These are phyloP conservation scores for Eueides isabella DNA, from an alignment of 1,140 invertebrate genomes.

Conservation along the genomic window DNA sequence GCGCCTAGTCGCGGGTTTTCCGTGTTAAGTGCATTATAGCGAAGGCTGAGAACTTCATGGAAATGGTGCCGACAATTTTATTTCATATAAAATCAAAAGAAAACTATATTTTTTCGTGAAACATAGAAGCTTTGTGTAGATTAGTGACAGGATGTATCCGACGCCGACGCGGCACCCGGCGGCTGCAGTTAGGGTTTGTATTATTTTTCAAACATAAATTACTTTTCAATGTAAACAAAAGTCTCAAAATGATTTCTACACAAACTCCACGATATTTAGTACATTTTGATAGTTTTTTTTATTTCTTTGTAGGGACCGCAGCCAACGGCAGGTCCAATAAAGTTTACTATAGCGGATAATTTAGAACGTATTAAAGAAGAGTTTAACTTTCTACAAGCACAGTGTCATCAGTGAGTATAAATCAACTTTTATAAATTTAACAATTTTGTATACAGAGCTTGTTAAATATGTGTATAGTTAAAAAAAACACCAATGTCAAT, in stretches of 20 bases:
- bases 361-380: constrained; percentile 99
- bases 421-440: not conserved
- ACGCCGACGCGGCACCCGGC: constrained; percentile 75
- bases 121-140: constrained; percentile 49
- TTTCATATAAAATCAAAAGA: constrained; percentile 59
- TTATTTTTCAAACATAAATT: constrained; percentile 45
- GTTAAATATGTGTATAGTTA: no score
- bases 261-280: not conserved
- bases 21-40: constrained; percentile 72
- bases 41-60: constrained; percentile 54
- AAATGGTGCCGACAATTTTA: constrained; percentile 65
- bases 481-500: not conserved
- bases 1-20: constrained; percentile 59
- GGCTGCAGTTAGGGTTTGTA: constrained; percentile 76
- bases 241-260: not conserved
- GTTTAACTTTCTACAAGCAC: constrained; percentile 98
- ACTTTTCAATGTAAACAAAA: not conserved
- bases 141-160: constrained; percentile 70
- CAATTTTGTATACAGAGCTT: not conserved
- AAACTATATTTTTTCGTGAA: constrained; percentile 67
- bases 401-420: constrained; percentile 97
- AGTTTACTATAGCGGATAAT: constrained; percentile 97
- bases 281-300: constrained; percentile 62
- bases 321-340: constrained; percentile 93
- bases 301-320: constrained; percentile 90